phyloP scores from a whole-genome alignment of 2,797 vertebrate species.

The Remorina albescens region DNA sequence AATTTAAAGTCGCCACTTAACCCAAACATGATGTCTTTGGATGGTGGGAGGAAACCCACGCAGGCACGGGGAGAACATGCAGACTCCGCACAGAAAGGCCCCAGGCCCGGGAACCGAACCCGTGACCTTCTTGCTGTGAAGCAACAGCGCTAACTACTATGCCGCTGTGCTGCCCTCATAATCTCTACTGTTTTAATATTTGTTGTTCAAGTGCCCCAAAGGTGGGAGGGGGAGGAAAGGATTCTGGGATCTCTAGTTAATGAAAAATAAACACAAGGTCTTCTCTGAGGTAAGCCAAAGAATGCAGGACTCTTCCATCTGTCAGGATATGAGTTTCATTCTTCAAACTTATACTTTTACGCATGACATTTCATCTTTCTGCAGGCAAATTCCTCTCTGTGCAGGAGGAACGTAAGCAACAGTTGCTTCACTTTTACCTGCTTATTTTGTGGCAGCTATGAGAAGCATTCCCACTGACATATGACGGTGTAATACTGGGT shows the following conservation, averaged over 20 bases:
- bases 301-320: conserved; percentile 66
- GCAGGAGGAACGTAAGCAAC: conserved; percentile 28
- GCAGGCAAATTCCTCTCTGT: conserved; percentile 53
- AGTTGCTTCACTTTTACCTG: neutral
- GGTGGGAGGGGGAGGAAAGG: conserved; percentile 37
- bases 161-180: too few relatives aligned
- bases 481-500: neutral
- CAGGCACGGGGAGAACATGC: too few relatives aligned
- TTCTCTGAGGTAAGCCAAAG: conserved; percentile 71
- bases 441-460: neutral
- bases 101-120: too few relatives aligned
- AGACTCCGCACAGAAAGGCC: too few relatives aligned
- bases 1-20: too few relatives aligned
- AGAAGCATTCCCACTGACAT: conserved; percentile 10
- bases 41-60: too few relatives aligned
- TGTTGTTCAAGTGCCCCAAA: conserved; percentile 38
- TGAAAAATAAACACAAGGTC: conserved; percentile 82
- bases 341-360: conserved; percentile 66
- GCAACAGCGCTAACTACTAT: too few relatives aligned
- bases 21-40: too few relatives aligned
- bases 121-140: too few relatives aligned
- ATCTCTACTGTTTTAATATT: conserved; percentile 28
- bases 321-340: conserved; percentile 84
- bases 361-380: conserved; percentile 60
- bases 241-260: conserved; percentile 75